These are phyloP conservation scores for Setipinna tenuifilis DNA, from an alignment of 2,797 vertebrate species.

Conservation along the genomic window DNA sequence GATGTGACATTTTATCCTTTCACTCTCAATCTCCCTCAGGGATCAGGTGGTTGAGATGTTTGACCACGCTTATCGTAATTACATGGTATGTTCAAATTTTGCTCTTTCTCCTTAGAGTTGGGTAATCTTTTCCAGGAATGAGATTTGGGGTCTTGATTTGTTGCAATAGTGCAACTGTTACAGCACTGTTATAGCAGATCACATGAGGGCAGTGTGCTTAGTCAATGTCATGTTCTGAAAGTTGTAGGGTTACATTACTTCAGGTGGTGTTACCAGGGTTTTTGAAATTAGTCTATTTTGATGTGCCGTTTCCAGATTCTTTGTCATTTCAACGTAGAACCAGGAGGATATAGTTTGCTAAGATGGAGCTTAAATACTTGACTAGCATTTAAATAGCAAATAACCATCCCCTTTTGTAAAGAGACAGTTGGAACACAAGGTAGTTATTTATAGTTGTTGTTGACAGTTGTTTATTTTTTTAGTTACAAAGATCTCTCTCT, in stretches of 20 bases:
- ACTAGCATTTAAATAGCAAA: background rate
- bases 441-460: background rate
- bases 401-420: background rate
- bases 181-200: background rate
- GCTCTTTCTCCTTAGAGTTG: background rate
- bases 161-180: background rate
- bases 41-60: conserved; percentile 99
- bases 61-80: conserved; percentile 97
- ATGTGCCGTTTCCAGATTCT: background rate
- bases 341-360: background rate
- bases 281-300: background rate
- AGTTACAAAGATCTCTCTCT: background rate
- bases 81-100: conserved; percentile 86
- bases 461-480: background rate
- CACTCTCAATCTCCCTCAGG: conserved; percentile 67
- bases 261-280: too few relatives aligned
- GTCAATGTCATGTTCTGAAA: too few relatives aligned
- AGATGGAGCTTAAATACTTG: background rate
- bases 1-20: background rate
- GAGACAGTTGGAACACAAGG: background rate
- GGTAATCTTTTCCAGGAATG: background rate
- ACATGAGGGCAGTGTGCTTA: background rate
- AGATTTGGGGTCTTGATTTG: background rate
- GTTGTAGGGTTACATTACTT: background rate
- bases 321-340: background rate